Percentiles rank a stretch among this genome's conserved stretches.
Evolutionary conservation across 2,888 invertebrate genomes (phyloP).

Genomic region (Diplolepis rosae): DNA sequence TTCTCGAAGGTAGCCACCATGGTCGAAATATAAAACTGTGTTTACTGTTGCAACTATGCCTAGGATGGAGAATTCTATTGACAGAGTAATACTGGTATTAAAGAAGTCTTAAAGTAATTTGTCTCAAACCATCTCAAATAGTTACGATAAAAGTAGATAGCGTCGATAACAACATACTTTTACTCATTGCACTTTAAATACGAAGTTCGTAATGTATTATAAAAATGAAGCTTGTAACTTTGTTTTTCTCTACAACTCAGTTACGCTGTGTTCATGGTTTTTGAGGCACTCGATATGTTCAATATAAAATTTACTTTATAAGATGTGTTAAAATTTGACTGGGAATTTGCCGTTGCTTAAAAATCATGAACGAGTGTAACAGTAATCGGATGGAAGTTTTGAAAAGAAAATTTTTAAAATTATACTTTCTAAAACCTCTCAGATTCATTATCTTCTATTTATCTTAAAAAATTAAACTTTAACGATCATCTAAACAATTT

Average conservation of each 20-base stretch:
- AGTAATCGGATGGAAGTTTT: conserved; percentile 11
- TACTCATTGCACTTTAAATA: neutral
- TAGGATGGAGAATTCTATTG: conserved; percentile 60
- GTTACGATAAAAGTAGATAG: conserved; percentile 1
- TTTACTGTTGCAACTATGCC: conserved; percentile 40
- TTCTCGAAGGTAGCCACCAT: conserved; percentile 62
- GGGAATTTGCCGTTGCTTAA: conserved; percentile 39
- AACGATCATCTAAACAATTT: no score
- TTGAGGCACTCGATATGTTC: conserved; percentile 55
- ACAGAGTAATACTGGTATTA: conserved; percentile 64
- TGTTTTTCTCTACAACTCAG: conserved; percentile 48
- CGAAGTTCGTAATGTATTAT: conserved; percentile 30
- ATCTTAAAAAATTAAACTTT: no score
- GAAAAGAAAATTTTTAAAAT: neutral
- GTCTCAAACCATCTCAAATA: neutral
- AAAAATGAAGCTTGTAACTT: conserved; percentile 35
- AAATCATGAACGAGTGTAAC: conserved; percentile 52
- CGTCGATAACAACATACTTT: conserved; percentile 1
- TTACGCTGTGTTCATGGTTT: conserved; percentile 57
- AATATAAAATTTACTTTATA: conserved; percentile 42
- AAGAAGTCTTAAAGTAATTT: conserved; percentile 40
- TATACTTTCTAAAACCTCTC: neutral
- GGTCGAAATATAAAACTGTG: conserved; percentile 57
- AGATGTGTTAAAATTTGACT: conserved; percentile 13
- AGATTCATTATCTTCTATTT: neutral